phyloP scores from a whole-genome alignment of 2,797 vertebrate species.

The Poliocrania exsul region DNA sequence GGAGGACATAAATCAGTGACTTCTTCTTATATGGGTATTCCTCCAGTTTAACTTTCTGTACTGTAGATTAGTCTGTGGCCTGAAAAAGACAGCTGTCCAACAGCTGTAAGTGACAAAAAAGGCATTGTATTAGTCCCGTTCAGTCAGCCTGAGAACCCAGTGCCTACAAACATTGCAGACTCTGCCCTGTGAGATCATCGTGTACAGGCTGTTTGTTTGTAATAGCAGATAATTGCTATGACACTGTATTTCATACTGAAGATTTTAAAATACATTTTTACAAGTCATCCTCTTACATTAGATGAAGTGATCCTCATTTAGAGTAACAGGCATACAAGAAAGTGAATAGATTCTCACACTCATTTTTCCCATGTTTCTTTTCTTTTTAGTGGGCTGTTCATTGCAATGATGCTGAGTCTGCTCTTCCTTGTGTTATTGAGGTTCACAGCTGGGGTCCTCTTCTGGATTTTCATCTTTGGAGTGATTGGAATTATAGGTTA shows the following conservation, averaged over 20 bases:
- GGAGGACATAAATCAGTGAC: background rate
- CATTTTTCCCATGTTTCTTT: background rate
- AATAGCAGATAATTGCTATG: background rate
- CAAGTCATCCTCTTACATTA: background rate
- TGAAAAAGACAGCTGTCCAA: background rate
- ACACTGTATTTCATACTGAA: background rate
- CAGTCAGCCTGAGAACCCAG: background rate
- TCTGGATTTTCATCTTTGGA: slow-evolving; percentile 91
- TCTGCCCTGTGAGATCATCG: background rate
- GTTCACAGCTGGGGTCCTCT: slow-evolving; percentile 88
- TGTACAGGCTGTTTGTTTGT: background rate
- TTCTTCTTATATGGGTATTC: background rate
- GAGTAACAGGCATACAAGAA: background rate
- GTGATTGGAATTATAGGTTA: slow-evolving; percentile 87
- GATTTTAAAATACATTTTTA: background rate
- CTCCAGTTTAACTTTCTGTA: background rate
- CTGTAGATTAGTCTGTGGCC: background rate
- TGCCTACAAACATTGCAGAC: background rate
- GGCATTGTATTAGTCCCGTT: background rate
- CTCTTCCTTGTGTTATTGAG: slow-evolving; percentile 90
- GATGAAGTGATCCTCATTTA: background rate
- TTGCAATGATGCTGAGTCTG: slow-evolving; percentile 91
- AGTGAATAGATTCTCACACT: background rate
- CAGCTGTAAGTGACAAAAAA: background rate
- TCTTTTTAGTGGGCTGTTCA: slow-evolving; percentile 84